These are phyloP conservation scores for Platysternon megacephalum DNA, from an alignment of 2,113 vertebrate genomes.

Conservation along the genomic window DNA sequence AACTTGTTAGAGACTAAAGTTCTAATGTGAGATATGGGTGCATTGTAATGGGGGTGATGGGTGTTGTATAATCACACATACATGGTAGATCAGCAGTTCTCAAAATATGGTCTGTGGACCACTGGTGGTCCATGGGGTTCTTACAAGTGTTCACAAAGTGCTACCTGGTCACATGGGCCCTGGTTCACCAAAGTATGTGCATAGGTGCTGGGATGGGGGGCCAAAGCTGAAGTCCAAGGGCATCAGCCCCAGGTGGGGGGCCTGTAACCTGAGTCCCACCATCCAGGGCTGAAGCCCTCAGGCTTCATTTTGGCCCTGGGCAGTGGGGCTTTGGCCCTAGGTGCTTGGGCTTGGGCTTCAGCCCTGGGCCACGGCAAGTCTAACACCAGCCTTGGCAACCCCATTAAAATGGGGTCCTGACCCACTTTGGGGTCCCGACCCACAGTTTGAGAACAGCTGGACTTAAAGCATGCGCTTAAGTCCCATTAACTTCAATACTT, in stretches of 20 bases:
- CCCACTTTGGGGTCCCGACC: too few relatives aligned
- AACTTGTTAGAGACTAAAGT: neutral
- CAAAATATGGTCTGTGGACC: neutral
- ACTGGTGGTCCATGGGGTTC: neutral
- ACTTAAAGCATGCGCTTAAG: neutral
- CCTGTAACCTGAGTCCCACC: too few relatives aligned
- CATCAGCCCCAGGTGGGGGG: too few relatives aligned
- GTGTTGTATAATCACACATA: neutral
- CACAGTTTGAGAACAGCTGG: too few relatives aligned
- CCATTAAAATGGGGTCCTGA: too few relatives aligned
- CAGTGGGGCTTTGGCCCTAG: too few relatives aligned
- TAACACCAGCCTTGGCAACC: too few relatives aligned
- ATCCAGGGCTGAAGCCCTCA: too few relatives aligned
- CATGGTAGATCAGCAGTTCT: neutral
- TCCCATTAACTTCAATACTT: neutral
- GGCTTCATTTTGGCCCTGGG: too few relatives aligned
- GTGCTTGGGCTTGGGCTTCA: too few relatives aligned
- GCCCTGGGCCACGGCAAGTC: too few relatives aligned
- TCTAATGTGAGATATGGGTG: neutral
- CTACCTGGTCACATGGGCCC: rapidly evolving
- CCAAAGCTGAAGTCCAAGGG: too few relatives aligned
- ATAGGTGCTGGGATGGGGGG: neutral
- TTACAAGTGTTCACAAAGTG: neutral
- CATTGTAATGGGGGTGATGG: neutral
- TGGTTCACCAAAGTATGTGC: neutral